phyloP scores from a whole-genome alignment of 2,113 vertebrate genomes.

The Caranx melampygus region DNA sequence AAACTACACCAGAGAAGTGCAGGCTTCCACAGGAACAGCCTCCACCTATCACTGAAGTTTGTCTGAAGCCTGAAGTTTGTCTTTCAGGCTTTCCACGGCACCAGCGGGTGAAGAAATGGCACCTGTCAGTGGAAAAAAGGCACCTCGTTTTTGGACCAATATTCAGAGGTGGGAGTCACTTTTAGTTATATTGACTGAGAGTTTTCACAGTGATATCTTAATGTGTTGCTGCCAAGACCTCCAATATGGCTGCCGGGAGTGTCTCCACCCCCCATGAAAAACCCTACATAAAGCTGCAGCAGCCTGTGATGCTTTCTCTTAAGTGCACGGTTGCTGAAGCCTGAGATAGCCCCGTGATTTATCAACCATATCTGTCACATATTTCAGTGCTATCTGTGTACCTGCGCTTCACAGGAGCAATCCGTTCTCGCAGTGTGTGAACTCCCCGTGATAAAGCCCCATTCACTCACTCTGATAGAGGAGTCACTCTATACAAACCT shows the following conservation, averaged over 20 bases:
- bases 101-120: no score
- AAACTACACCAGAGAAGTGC: no score
- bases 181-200: neutral
- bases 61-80: no score
- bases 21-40: no score
- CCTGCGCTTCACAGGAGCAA: slow-evolving; percentile 38
- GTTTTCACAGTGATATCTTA: neutral
- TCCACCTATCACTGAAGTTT: no score
- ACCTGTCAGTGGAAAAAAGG: no score
- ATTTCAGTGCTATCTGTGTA: slow-evolving; percentile 59
- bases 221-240: slow-evolving; percentile 20
- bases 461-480: slow-evolving; percentile 55
- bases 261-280: slow-evolving; percentile 25
- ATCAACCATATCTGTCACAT: slow-evolving; percentile 49
- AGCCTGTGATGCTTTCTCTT: slow-evolving; percentile 21
- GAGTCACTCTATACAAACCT: slow-evolving; percentile 30
- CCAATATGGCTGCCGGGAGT: slow-evolving; percentile 13
- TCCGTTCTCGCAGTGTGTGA: slow-evolving; percentile 35
- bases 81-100: no score
- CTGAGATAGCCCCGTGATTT: slow-evolving; percentile 52
- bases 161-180: no score
- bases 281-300: slow-evolving; percentile 9
- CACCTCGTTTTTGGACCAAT: no score
- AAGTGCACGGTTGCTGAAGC: slow-evolving; percentile 35
- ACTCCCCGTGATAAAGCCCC: slow-evolving; percentile 35